Conservation (phyloP, 2,113 vertebrate genomes). For the Gnathonemus echidnorhynchus region DNA sequence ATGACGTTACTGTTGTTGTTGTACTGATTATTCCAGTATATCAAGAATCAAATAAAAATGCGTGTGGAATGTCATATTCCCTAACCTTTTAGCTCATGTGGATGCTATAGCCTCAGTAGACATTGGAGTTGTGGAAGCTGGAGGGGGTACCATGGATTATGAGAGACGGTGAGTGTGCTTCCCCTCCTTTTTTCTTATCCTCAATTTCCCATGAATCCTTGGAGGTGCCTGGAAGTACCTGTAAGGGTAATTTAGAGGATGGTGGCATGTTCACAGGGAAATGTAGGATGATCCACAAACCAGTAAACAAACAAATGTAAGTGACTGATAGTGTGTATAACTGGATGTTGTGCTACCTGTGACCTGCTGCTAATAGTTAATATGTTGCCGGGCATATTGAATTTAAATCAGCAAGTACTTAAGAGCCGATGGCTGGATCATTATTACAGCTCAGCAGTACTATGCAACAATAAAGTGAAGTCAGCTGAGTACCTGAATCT, state of each 20-base stretch:
- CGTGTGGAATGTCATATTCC: not conserved
- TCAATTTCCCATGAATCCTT: not conserved
- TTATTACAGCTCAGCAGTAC: not conserved
- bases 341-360: not conserved
- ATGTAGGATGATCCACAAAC: not conserved
- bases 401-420: not conserved
- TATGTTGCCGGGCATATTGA: not conserved
- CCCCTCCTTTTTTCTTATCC: not conserved
- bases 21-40: not conserved
- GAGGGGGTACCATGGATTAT: slow-evolving; percentile 49
- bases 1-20: not conserved
- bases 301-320: not conserved
- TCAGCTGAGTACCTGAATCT: not conserved
- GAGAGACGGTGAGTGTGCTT: slow-evolving; percentile 53
- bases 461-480: not conserved
- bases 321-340: not conserved
- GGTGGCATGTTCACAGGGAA: not conserved
- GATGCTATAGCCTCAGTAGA: slow-evolving; percentile 21
- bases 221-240: not conserved
- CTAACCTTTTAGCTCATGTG: slow-evolving; percentile 9
- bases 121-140: not conserved
- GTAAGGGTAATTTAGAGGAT: not conserved
- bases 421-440: not conserved
- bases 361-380: not conserved
- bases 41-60: not conserved